Evolutionary conservation across 2,888 invertebrate genomes (phyloP).

Genomic region (Cephus spinipes): DNA sequence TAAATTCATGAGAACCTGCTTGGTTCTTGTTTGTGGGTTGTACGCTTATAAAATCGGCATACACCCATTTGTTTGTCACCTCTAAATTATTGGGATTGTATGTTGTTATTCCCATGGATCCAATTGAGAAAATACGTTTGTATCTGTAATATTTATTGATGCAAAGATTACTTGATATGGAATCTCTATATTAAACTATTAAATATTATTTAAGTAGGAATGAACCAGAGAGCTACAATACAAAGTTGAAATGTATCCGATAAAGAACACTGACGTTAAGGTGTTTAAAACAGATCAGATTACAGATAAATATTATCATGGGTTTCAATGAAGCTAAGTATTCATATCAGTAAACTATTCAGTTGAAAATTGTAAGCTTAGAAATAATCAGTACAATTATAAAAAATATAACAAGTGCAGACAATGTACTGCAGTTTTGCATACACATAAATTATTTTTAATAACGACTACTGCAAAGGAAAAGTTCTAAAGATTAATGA

Average conservation of each 20-base stretch:
- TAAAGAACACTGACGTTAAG: neutral
- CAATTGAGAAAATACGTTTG: slow-evolving; percentile 96
- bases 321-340: neutral
- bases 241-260: neutral
- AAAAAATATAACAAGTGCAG: neutral
- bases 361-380: neutral
- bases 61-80: slow-evolving; percentile 94
- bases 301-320: neutral
- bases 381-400: neutral
- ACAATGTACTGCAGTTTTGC: neutral
- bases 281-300: neutral
- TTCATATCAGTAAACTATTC: neutral
- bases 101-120: slow-evolving; percentile 94
- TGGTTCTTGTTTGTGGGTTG: slow-evolving; percentile 70
- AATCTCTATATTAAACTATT: slow-evolving; percentile 13
- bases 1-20: slow-evolving; percentile 76
- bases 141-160: slow-evolving; percentile 72
- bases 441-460: too few relatives aligned
- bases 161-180: neutral
- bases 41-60: slow-evolving; percentile 82
- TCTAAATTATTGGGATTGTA: slow-evolving; percentile 93
- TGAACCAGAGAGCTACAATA: neutral
- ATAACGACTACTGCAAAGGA: too few relatives aligned
- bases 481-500: too few relatives aligned
- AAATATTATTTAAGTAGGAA: neutral